Evolutionary conservation across 2,797 vertebrate species (phyloP).

Genomic region (Phoxinus dragarum): DNA sequence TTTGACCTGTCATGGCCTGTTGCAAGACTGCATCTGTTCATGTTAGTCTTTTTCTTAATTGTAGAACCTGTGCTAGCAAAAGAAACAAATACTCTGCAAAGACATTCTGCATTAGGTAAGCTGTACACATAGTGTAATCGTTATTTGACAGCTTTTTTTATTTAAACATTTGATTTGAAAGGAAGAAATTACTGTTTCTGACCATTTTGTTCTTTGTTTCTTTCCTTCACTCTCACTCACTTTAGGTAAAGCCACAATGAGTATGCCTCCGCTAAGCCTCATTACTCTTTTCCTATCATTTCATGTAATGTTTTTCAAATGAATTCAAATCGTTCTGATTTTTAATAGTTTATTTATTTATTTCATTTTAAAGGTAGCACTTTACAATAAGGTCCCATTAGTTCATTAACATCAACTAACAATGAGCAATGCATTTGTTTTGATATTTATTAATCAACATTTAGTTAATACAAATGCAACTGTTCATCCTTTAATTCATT

Average conservation of each 20-base stretch:
- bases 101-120: constrained; percentile 15
- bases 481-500: background rate
- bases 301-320: background rate
- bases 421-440: background rate
- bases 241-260: constrained; percentile 28
- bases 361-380: background rate
- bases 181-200: background rate
- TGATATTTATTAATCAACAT: background rate
- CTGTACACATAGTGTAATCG: background rate
- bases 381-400: background rate
- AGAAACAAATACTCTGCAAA: background rate
- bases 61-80: constrained; percentile 8
- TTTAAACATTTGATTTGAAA: background rate
- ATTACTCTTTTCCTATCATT: background rate
- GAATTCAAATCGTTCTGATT: background rate
- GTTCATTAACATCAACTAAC: background rate
- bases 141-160: background rate
- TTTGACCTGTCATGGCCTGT: background rate
- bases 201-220: background rate
- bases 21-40: background rate
- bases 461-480: background rate
- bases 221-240: background rate
- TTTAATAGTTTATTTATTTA: background rate
- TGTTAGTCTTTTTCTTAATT: background rate
- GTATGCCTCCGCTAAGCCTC: background rate